These are phyloP conservation scores for Orchesellides sinensis DNA, from an alignment of 2,888 invertebrate species.

Conservation along the genomic window DNA sequence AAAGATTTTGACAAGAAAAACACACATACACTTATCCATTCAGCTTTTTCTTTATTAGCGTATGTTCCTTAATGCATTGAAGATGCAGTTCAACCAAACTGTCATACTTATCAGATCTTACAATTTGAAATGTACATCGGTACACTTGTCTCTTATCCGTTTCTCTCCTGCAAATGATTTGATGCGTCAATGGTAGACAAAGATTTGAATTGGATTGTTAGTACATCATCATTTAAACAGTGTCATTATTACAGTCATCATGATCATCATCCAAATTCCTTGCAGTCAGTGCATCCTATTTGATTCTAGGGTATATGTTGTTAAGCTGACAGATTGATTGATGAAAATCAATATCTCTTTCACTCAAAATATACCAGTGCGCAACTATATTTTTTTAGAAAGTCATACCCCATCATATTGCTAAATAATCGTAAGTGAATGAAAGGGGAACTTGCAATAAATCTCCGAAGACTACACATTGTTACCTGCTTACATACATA, in stretches of 20 bases:
- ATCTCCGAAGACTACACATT: background rate
- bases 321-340: conserved; percentile 43
- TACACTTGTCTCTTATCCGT: conserved; percentile 1
- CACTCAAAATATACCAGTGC: conserved; percentile 1
- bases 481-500: background rate
- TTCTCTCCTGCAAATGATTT: background rate
- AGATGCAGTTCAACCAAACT: conserved; percentile 3
- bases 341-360: conserved; percentile 48
- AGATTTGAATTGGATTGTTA: background rate
- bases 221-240: no score
- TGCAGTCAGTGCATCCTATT: no score
- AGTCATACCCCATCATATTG: conserved; percentile 15
- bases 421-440: background rate
- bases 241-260: conserved; percentile 6
- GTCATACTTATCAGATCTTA: background rate
- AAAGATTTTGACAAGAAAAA: conserved; percentile 3
- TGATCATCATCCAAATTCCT: background rate
- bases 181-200: background rate
- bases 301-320: background rate
- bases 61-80: background rate
- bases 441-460: conserved; percentile 22
- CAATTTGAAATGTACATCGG: background rate
- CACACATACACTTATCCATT: no score
- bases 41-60: background rate
- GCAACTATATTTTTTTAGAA: conserved; percentile 29